phyloP scores from a whole-genome alignment of 2,797 vertebrate species.

The Alca torda region DNA sequence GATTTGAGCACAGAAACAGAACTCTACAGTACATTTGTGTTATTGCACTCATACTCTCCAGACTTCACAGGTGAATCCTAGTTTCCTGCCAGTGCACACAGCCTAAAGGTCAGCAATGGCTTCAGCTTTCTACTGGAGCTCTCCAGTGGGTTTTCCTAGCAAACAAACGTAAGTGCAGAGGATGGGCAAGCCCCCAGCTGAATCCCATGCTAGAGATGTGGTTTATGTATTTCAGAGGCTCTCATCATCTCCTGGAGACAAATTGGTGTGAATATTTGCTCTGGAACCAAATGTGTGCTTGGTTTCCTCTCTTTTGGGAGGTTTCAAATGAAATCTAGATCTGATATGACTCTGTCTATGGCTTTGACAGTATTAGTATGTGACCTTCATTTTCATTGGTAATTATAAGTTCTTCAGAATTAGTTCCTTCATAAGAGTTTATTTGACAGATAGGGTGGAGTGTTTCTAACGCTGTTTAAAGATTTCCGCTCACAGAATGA shows the following conservation, averaged over 20 bases:
- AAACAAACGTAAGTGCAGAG: not conserved
- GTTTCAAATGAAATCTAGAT: not conserved
- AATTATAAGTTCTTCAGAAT: not conserved
- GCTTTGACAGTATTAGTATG: not conserved
- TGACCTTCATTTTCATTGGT: not conserved
- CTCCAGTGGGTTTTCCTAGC: not conserved
- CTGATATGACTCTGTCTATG: not conserved
- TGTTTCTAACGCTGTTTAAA: not conserved
- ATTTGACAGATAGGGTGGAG: not conserved
- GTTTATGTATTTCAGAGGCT: not conserved
- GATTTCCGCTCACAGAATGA: not conserved
- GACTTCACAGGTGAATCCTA: not conserved
- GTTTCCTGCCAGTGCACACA: not conserved
- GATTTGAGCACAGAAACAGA: not conserved
- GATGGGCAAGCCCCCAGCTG: rapidly evolving
- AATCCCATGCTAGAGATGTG: not conserved
- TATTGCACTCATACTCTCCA: not conserved
- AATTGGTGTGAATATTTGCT: not conserved
- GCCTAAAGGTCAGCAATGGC: not conserved
- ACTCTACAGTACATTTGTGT: rapidly evolving
- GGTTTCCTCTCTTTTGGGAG: not conserved
- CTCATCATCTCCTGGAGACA: not conserved
- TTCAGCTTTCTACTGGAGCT: not conserved
- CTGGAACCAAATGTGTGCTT: not conserved
- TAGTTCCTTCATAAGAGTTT: not conserved